Base-by-base conservation (phyloP, 2,113 vertebrate genomes). In the Xenotilapia caudafasciata region DNA sequence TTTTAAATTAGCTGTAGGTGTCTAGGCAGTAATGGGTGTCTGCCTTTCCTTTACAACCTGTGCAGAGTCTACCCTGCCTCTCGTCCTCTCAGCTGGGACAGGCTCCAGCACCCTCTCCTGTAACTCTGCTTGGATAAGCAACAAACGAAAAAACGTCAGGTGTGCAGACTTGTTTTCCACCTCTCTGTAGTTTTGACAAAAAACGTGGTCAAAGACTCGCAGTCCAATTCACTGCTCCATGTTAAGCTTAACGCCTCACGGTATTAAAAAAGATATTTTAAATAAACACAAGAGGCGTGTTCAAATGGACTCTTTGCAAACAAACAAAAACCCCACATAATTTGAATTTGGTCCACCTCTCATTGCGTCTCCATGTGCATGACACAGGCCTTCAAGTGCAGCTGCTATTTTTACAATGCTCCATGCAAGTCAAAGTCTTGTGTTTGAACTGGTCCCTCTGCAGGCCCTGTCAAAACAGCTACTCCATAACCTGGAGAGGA, bases 341-440 rank as follows among this genome's bases (percentile, higher is more conserved):
- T 70, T 70, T 42, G 21, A 70, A 26, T 42, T 70, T 6, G 38
- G 38, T 73, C 68, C 21, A 26, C 21, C 12, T 70, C 65, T 15
- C 65, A 5, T 73, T 42, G 40, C 40, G 3, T 73, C 1, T 73
- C 68, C 21, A 17, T 47, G 68, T 2, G 40, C 68, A 47, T 73
- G 68, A 73, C 21, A 6, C 68, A 47, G 68, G 68, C 1, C 14
- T 73, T 73, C 68, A 17, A 45, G 13, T 73, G 21, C 38, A 45
- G 68, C 68, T 73, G 38, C 38, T 73, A 73, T 26, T 73, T 73
- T 73, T 73, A 73, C 38, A 73, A 26, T 10, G 8, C 38, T 73
- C 68, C 68, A 47, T 47, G 40, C 40, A 28, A 73, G 40, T 45
- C 40, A 26, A 11, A 15, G 42, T 45, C 21, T 73, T 2, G 40